Evolutionary conservation across 1,140 invertebrate species (phyloP).

Genomic region (Caenorhabditis tropicalis): DNA sequence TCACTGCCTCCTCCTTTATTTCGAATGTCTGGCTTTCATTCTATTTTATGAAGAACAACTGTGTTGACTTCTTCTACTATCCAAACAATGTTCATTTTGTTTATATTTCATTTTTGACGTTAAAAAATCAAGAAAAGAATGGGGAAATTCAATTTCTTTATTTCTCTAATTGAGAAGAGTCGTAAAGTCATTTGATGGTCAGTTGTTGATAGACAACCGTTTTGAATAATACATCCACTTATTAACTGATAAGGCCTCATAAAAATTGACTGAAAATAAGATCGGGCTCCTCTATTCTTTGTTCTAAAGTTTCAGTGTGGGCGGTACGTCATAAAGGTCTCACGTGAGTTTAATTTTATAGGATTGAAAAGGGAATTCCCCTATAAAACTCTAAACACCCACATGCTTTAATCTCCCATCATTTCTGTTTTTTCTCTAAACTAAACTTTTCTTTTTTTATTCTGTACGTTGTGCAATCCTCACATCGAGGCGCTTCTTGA

Average conservation of each 20-base stretch:
- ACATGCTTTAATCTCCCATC: neutral
- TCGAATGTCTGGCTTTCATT: neutral
- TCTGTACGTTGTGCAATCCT: neutral
- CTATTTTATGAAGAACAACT: neutral
- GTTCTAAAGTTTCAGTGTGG: neutral
- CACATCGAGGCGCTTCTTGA: neutral
- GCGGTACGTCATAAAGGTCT: neutral
- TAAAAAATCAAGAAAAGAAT: neutral
- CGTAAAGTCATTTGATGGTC: neutral
- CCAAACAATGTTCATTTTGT: conserved; percentile 36
- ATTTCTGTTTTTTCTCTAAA: neutral
- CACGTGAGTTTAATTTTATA: neutral
- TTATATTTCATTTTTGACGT: neutral
- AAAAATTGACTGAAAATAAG: conserved; percentile 8
- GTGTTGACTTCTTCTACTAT: conserved; percentile 12
- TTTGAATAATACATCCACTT: neutral
- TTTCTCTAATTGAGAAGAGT: neutral
- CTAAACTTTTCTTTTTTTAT: neutral
- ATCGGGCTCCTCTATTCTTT: neutral
- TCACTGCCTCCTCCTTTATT: neutral
- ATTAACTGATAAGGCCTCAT: neutral
- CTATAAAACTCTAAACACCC: neutral
- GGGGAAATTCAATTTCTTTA: neutral
- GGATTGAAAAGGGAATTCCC: neutral
- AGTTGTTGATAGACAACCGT: neutral